Conservation (phyloP, 2,888 invertebrate species). For the Neoitamus cyanurus region DNA sequence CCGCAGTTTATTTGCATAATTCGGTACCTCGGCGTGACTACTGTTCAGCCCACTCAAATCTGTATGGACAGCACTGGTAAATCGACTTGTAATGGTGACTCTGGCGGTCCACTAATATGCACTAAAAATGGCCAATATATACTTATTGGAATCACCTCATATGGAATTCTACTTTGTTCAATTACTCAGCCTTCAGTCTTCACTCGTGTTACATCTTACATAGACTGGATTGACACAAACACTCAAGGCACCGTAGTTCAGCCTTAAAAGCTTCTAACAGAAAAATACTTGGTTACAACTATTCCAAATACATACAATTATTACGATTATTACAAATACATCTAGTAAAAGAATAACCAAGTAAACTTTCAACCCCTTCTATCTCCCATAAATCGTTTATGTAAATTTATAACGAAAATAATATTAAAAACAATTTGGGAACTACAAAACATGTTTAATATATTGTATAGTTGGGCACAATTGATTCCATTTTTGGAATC, state of each 20-base stretch:
- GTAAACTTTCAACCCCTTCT: too few species aligned
- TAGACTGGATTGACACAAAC: slow-evolving; percentile 59
- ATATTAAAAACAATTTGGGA: too few species aligned
- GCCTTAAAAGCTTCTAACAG: background rate
- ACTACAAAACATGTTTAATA: too few species aligned
- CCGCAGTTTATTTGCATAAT: slow-evolving; percentile 55
- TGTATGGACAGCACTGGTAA: slow-evolving; percentile 54
- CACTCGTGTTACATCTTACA: slow-evolving; percentile 58
- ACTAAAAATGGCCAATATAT: slow-evolving; percentile 21
- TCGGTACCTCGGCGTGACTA: slow-evolving; percentile 55
- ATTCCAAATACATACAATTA: too few species aligned
- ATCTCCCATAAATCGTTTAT: too few species aligned
- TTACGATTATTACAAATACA: too few species aligned
- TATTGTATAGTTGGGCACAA: too few species aligned
- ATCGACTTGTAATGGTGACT: slow-evolving; percentile 62
- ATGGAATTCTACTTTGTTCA: slow-evolving; percentile 57
- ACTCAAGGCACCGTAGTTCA: background rate
- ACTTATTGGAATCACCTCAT: slow-evolving; percentile 60
- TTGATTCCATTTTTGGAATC: too few species aligned
- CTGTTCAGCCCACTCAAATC: slow-evolving; percentile 54
- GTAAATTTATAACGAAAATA: too few species aligned
- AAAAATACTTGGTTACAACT: too few species aligned
- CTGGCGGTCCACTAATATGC: slow-evolving; percentile 61
- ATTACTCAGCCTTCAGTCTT: slow-evolving; percentile 59
- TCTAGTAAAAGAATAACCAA: too few species aligned